These are phyloP conservation scores for Chaenogobius annularis DNA, from an alignment of 2,113 vertebrate genomes.

Conservation along the genomic window DNA sequence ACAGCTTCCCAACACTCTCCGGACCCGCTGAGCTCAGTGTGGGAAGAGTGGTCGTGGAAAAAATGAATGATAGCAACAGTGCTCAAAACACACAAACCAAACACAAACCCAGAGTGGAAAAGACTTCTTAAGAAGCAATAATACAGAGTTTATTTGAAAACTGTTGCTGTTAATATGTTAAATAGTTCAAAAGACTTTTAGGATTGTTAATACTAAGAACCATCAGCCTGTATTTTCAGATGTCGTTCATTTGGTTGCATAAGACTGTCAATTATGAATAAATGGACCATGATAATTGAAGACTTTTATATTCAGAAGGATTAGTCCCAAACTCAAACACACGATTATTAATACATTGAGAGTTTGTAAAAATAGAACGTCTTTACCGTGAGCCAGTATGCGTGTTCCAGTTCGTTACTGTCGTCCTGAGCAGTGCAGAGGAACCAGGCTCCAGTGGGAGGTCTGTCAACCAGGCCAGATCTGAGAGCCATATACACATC, in stretches of 20 bases:
- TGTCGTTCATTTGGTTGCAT: background rate
- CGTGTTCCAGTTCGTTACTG: slow-evolving; percentile 65
- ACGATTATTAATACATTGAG: background rate
- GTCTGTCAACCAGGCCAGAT: slow-evolving; percentile 69
- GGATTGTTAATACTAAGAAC: background rate
- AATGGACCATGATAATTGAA: slow-evolving; percentile 1
- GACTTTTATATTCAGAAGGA: background rate
- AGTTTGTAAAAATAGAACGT: background rate
- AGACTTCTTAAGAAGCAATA: background rate
- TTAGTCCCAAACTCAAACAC: background rate
- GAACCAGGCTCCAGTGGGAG: slow-evolving; percentile 80
- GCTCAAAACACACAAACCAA: slow-evolving; percentile 12
- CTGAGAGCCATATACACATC: slow-evolving; percentile 76
- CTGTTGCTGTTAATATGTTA: background rate
- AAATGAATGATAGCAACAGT: slow-evolving; percentile 10
- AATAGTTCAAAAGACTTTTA: background rate
- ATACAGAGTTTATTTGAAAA: slow-evolving; percentile 2
- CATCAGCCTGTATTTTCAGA: background rate
- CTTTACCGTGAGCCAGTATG: slow-evolving; percentile 86
- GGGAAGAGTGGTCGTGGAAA: slow-evolving; percentile 10
- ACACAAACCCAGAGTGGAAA: background rate
- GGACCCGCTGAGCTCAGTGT: slow-evolving; percentile 4
- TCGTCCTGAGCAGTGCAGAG: slow-evolving; percentile 77
- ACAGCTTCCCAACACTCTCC: background rate
- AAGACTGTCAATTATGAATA: background rate